phyloP scores from a whole-genome alignment of 2,797 vertebrate species.

The Odontamblyopus lacepedii region DNA sequence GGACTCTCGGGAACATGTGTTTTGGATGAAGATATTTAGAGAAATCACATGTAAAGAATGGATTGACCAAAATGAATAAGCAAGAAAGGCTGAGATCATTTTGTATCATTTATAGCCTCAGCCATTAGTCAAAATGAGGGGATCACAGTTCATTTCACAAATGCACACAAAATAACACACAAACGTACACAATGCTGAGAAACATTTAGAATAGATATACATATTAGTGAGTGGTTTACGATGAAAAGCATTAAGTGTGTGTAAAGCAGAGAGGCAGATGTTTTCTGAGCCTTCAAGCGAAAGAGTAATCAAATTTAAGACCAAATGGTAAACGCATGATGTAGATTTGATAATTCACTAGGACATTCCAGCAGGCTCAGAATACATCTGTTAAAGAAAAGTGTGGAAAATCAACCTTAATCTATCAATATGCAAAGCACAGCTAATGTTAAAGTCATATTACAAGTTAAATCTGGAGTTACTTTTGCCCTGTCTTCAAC shows the following conservation, averaged over 20 bases:
- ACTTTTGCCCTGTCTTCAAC: neutral
- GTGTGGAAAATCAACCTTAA: conserved; percentile 1
- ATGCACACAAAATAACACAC: conserved; percentile 3
- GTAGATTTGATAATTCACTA: neutral
- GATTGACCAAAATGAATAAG: neutral
- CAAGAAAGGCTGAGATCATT: neutral
- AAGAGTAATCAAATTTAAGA: neutral
- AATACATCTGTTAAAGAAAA: neutral
- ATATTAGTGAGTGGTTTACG: neutral
- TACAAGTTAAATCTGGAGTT: neutral
- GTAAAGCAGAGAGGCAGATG: neutral
- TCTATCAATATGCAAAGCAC: neutral
- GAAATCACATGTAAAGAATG: neutral
- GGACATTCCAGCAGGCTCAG: neutral
- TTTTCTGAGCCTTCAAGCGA: neutral
- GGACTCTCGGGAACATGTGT: neutral
- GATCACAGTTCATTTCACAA: neutral
- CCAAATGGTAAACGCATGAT: neutral
- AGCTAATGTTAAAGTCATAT: neutral
- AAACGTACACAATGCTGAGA: neutral
- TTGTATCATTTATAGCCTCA: neutral
- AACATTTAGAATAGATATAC: neutral
- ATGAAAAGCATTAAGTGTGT: neutral
- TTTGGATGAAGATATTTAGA: neutral
- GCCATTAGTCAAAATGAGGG: neutral